These are phyloP conservation scores for Myotis planiceps DNA, from an alignment of 2,797 vertebrate species.

Conservation along the genomic window DNA sequence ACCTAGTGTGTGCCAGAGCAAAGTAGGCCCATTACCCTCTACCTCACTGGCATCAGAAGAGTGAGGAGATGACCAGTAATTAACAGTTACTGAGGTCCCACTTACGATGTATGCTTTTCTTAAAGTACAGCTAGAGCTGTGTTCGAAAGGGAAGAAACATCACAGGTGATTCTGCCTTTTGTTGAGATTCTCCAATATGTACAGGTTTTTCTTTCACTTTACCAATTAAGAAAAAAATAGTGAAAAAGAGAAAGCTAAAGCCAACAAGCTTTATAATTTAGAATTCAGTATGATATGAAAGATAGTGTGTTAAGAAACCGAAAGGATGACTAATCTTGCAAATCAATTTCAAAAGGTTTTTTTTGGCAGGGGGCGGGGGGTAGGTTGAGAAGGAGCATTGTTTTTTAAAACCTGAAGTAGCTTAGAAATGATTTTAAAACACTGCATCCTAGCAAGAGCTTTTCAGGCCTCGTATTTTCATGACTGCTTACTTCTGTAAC, in stretches of 20 bases:
- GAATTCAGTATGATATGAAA: not conserved
- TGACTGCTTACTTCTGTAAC: not conserved
- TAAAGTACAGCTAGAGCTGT: not conserved
- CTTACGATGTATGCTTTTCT: not conserved
- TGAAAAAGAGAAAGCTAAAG: slow-evolving; percentile 38
- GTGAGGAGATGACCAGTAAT: not conserved
- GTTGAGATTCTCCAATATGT: not conserved
- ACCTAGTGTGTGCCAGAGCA: not conserved
- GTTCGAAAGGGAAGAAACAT: not conserved
- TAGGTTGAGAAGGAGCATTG: not conserved
- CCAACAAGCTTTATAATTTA: not conserved
- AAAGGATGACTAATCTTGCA: not conserved
- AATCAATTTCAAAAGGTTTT: not conserved
- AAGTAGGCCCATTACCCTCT: not conserved
- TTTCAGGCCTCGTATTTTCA: not conserved
- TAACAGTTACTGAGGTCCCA: not conserved
- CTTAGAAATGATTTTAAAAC: slow-evolving; percentile 37
- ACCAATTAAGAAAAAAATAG: not conserved
- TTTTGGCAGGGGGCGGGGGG: too few species aligned
- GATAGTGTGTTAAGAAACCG: not conserved
- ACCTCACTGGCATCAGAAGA: not conserved
- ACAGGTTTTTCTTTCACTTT: not conserved
- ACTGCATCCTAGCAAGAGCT: not conserved
- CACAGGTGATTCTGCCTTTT: slow-evolving; percentile 1
- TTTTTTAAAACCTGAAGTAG: slow-evolving; percentile 19